A percentile compares a stretch with the other conserved stretches of the same genome.
phyloP scores from a whole-genome alignment of 2,113 vertebrate species.

The Phylloscopus trochiloides region DNA sequence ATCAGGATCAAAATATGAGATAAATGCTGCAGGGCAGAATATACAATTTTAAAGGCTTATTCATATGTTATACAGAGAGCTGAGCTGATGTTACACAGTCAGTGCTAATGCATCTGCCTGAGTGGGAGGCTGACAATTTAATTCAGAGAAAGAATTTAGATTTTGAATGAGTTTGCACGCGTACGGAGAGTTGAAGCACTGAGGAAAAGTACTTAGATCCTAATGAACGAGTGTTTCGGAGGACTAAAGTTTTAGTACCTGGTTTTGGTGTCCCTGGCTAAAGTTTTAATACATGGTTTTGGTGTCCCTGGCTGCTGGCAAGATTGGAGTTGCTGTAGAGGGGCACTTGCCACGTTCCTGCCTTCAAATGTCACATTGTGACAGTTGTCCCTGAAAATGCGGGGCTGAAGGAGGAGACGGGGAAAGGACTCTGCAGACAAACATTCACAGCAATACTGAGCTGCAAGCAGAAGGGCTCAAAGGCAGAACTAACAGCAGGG shows the following conservation, averaged over 20 bases:
- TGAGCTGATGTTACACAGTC: constrained; percentile 40
- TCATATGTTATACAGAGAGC: constrained; percentile 9
- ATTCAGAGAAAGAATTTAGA: constrained; percentile 32
- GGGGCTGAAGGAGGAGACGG: not conserved
- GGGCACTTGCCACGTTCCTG: accelerated
- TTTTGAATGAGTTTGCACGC: not conserved
- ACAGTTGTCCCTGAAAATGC: accelerated
- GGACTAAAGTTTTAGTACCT: not conserved
- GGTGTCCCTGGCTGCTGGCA: not conserved
- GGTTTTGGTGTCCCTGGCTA: not conserved
- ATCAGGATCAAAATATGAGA: constrained; percentile 28
- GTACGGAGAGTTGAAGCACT: not conserved
- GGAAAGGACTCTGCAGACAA: accelerated
- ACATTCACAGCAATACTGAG: accelerated
- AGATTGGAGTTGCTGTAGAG: not conserved
- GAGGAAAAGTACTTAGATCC: not conserved
- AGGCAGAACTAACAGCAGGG: not conserved
- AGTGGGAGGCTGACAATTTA: constrained; percentile 47
- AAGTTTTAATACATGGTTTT: not conserved
- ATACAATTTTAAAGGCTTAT: constrained; percentile 44
- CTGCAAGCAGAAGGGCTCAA: not conserved
- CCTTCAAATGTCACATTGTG: accelerated
- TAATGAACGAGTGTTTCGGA: not conserved
- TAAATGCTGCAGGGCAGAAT: constrained; percentile 47
- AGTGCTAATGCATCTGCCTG: constrained; percentile 18